Conservation (phyloP, 1,140 invertebrate species). For the Drosophila sechellia region DNA sequence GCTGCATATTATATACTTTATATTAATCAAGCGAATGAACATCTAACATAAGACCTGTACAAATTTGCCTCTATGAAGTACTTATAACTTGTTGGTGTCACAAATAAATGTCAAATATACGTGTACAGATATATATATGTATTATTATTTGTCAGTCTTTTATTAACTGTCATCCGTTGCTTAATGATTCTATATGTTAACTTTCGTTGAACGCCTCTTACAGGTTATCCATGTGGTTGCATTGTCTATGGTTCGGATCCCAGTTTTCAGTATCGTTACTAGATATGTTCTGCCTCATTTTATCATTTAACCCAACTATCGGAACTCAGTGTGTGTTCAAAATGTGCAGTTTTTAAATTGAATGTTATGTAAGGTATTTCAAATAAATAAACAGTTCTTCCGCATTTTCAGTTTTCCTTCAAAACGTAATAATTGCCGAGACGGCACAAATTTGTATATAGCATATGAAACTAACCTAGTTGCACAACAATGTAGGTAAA, state of each 20-base stretch:
- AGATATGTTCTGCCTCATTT: slow-evolving; percentile 49
- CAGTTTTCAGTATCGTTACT: slow-evolving; percentile 78
- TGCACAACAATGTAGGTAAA: background rate
- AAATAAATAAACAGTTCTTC: slow-evolving; percentile 35
- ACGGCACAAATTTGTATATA: background rate
- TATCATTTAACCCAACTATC: slow-evolving; percentile 26
- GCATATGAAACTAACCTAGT: background rate
- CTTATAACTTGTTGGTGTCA: slow-evolving; percentile 31
- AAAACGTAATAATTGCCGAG: background rate
- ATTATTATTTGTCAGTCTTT: slow-evolving; percentile 22
- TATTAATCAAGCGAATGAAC: slow-evolving; percentile 29
- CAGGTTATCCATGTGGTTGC: slow-evolving; percentile 83
- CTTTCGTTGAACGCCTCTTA: slow-evolving; percentile 67
- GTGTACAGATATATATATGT: slow-evolving; percentile 9
- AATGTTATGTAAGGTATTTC: slow-evolving; percentile 19
- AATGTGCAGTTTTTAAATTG: slow-evolving; percentile 23
- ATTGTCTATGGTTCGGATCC: slow-evolving; percentile 83
- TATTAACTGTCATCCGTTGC: slow-evolving; percentile 40
- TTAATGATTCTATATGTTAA: slow-evolving; percentile 48
- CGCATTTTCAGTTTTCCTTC: slow-evolving; percentile 13
- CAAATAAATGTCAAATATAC: slow-evolving; percentile 57
- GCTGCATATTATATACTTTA: slow-evolving; percentile 6
- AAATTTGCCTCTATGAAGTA: slow-evolving; percentile 10
- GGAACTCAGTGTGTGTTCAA: slow-evolving; percentile 39
- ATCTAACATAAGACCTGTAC: slow-evolving; percentile 41